A percentile compares a stretch with the other conserved stretches of the same genome.
Conservation (phyloP, 2,113 vertebrate species). For the Euleptes europaea region DNA sequence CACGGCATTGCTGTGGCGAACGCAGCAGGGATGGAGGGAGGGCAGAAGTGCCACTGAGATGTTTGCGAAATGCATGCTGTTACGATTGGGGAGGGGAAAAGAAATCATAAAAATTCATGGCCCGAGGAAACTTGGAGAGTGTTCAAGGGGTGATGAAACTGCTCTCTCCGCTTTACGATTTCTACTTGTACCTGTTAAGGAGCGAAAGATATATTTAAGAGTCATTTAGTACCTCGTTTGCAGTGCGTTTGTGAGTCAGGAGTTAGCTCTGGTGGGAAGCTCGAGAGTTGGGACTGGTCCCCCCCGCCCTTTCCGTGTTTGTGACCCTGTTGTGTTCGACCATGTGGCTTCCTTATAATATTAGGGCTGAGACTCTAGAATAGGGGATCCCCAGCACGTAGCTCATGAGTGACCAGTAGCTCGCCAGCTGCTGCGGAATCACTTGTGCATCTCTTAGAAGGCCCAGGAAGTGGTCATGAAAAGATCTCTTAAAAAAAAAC, state of each 20-base stretch:
- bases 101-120: rapidly evolving
- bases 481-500: too few species aligned
- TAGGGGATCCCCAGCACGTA: too few species aligned
- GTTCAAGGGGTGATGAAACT: neutral
- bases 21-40: neutral
- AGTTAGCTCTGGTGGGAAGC: neutral
- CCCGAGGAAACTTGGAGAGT: neutral
- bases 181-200: neutral
- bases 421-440: too few species aligned
- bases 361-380: too few species aligned
- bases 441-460: too few species aligned
- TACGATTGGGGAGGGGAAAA: neutral
- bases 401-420: too few species aligned
- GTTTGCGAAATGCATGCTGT: neutral
- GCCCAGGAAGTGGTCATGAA: too few species aligned
- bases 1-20: rapidly evolving
- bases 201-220: neutral
- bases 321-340: too few species aligned
- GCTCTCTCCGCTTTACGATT: neutral
- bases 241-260: neutral
- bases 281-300: too few species aligned
- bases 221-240: neutral
- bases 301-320: too few species aligned
- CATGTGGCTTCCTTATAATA: neutral
- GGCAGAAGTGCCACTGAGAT: neutral